Evolutionary conservation across 2,797 vertebrate species (phyloP), one percentile per base, ranked within the genome.

Genomic region (Chelon auratus): DNA sequence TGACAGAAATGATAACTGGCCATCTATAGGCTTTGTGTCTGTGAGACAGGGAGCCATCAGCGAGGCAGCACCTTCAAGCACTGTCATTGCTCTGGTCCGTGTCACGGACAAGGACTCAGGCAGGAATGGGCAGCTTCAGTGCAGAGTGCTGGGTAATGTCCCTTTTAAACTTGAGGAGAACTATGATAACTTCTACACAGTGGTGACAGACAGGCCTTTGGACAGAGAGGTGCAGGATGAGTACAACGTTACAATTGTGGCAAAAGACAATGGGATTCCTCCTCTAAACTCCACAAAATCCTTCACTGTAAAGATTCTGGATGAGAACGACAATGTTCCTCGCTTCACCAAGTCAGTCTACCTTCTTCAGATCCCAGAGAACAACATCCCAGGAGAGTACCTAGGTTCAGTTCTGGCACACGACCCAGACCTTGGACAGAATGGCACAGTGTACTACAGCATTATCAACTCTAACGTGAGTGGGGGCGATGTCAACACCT

Each of bases 341-440:
- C 96, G 95, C 17, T 99, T 99, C 84, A 97, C 96, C 74, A 99
- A 99, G 87, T 94, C 94, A 3, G 95, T 98, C 45, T 99, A 99
- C 22, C 95, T 98, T 55, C 94, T 99, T 67, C 97, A 99, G 89
- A 97, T 99, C 54, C 96, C 97, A 0, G 98, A 99, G 87, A 99
- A 99, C 88, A 99, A 99, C 83, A 99, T 99, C 79, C 98, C 98
- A 0, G 98, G 98, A 4, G 98, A 99, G 80, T 99, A 97, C 75
- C 90, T 99, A 37, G 98, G 98, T 24, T 99, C 97, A 0, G 98
- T 99, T 70, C 88, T 99, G 67, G 98, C 98, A 60, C 97, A 98
- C 68, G 98, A 99, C 65, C 97, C 97, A 0, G 98, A 99, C 67
- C 93, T 99, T 43, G 98, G 98, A 15, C 96, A 98, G 81, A 99